Conservation (phyloP, 2,797 vertebrate species). For the Neosilurus hyrtlii region DNA sequence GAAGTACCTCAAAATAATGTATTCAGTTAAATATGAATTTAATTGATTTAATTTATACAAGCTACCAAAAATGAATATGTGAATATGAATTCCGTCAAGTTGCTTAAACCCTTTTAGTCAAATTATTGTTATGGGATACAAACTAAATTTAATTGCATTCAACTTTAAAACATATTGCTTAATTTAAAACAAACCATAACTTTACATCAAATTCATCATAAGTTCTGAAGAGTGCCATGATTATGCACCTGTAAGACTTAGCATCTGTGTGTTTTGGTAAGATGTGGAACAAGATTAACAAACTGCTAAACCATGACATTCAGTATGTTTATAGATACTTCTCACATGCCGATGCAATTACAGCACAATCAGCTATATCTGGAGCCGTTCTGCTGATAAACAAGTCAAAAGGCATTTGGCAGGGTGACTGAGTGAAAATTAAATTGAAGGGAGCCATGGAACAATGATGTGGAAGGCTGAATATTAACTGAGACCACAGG, state of each 20-base stretch:
- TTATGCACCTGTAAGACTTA: background rate
- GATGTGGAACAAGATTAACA: conserved; percentile 39
- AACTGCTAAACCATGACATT: conserved; percentile 38
- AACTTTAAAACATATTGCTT: background rate
- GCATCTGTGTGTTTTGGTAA: background rate
- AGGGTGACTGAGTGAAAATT: conserved; percentile 48
- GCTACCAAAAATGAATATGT: background rate
- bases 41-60: background rate
- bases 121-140: background rate
- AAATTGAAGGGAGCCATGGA: conserved; percentile 60
- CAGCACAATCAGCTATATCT: conserved; percentile 46
- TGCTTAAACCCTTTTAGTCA: background rate
- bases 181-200: background rate
- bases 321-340: conserved; percentile 42
- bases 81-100: background rate
- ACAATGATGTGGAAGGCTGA: conserved; percentile 61
- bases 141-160: background rate
- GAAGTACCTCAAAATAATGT: background rate
- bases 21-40: background rate
- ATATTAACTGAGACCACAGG: conserved; percentile 61
- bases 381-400: conserved; percentile 50
- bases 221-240: background rate
- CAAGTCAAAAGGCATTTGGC: conserved; percentile 51
- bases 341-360: conserved; percentile 48
- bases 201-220: background rate